These are phyloP conservation scores for Caranx melampygus DNA, from an alignment of 2,113 vertebrate genomes.

Conservation along the genomic window DNA sequence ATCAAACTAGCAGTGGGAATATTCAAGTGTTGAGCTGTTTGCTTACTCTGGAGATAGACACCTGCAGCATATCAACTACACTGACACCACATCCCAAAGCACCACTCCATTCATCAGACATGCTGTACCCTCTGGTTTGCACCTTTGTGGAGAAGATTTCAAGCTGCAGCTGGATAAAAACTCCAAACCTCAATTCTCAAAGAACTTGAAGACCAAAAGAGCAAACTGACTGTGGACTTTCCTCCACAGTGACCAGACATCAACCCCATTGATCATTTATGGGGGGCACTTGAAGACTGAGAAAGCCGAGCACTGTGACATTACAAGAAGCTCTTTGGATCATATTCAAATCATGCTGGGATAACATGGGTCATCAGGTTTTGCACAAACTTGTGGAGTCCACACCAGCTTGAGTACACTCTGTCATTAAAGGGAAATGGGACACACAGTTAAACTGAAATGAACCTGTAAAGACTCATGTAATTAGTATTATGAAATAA, in stretches of 20 bases:
- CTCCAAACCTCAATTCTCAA: neutral
- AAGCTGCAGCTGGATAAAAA: neutral
- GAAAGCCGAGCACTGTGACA: neutral
- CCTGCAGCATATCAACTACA: neutral
- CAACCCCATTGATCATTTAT: neutral
- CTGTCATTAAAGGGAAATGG: too few species aligned
- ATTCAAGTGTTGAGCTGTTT: neutral
- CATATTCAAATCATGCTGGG: too few species aligned
- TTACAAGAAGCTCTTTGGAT: too few species aligned
- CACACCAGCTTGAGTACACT: too few species aligned
- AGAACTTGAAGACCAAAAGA: neutral
- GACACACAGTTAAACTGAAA: neutral
- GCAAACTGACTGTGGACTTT: neutral
- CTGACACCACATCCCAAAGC: too few species aligned
- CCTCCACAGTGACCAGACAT: neutral
- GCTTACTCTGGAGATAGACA: neutral
- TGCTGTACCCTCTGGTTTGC: neutral
- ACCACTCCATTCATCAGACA: neutral
- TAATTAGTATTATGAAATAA: too few species aligned
- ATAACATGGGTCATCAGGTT: too few species aligned
- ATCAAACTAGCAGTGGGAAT: neutral
- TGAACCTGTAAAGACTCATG: neutral
- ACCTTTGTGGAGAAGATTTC: neutral
- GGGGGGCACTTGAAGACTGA: neutral
- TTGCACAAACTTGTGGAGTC: too few species aligned